A percentile compares a stretch with the other conserved stretches of the same genome.
phyloP scores from a whole-genome alignment of 2,113 vertebrate species.

The Neodon shergylaensis region DNA sequence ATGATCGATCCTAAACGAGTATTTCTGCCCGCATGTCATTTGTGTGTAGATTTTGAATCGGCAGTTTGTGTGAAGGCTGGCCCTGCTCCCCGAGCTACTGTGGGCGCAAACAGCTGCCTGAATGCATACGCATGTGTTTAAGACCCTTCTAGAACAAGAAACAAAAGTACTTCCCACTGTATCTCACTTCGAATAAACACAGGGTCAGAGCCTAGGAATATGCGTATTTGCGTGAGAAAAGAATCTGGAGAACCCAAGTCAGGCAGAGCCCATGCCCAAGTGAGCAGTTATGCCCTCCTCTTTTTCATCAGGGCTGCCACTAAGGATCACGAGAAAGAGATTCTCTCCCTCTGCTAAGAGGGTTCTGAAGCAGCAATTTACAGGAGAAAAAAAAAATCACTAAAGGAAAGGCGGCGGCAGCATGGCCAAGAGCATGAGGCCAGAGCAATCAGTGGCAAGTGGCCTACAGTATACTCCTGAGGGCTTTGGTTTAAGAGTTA shows the following conservation, averaged over 20 bases:
- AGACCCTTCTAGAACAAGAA: slow-evolving; percentile 34
- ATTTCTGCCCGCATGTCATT: neutral
- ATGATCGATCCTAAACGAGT: neutral
- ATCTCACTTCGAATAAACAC: slow-evolving; percentile 41
- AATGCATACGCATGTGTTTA: neutral
- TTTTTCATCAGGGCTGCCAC: slow-evolving; percentile 16
- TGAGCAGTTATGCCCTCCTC: neutral
- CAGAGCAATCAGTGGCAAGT: neutral
- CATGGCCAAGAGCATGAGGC: neutral
- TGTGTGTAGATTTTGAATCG: neutral
- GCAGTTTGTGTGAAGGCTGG: neutral
- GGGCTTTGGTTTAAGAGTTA: slow-evolving; percentile 10
- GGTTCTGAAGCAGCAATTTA: slow-evolving; percentile 41
- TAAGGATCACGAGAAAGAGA: slow-evolving; percentile 34
- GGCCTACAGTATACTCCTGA: neutral
- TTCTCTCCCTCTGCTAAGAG: slow-evolving; percentile 35
- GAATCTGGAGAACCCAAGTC: neutral
- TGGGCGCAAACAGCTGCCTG: slow-evolving; percentile 13
- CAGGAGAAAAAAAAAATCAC: slow-evolving; percentile 38
- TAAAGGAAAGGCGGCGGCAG: slow-evolving; percentile 1
- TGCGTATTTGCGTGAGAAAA: neutral
- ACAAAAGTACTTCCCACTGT: slow-evolving; percentile 20
- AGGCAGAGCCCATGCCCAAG: neutral
- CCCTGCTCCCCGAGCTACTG: neutral
- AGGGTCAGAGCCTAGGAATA: slow-evolving; percentile 29